Base-by-base conservation (phyloP, 2,797 vertebrate species). In the Dipus sagitta region DNA sequence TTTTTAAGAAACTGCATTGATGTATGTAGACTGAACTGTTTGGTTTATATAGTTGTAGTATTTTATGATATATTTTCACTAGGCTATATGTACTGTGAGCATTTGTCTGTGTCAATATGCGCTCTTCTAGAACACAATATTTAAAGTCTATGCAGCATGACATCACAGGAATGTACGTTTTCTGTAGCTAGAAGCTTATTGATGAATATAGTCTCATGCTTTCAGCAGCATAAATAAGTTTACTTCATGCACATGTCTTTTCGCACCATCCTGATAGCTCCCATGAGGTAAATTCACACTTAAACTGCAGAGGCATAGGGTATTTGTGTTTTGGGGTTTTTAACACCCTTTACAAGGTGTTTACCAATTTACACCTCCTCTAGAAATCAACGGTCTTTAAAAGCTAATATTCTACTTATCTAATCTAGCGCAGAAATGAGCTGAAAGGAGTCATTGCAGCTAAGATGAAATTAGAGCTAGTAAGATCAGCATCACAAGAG, bases 241-340 rank as follows among this genome's bases (percentile, higher is more conserved):
- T 94, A 42, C 83, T 70, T 95, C 84, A 67, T 64, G 76, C 81
- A 87, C 79, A 9, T 42, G n/a, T 88, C 28, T 94, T 87, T 95
- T 96, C 91, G 96, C 89, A 90, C 84, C 52, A 88, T 68, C 90
- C 65, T 94, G 64, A 95, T 92, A 86, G 86, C 94, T 96, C 82
- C 38, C 30, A 76, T 91, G 76, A 93, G 79, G 86, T 34, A 96
- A 94, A 93, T 91, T 96, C 89, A 92, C 92, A 95, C 78, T 92
- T 95, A 80, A 89, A 86, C 77, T 86, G 68, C 78, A 62, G 5
- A 76, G 70, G 70, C 78, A 90, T 3, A 82, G 54, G 42, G n/a
- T 80, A 60, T 38, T 94, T 70, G 74, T 84, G 32, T 93, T 86
- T 91, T 88, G 80, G 94, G 24, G 32, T 47, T 90, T 30, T 95